These are phyloP conservation scores for Lamprologus ornatipinnis DNA, from an alignment of 2,113 vertebrate species.

Conservation along the genomic window DNA sequence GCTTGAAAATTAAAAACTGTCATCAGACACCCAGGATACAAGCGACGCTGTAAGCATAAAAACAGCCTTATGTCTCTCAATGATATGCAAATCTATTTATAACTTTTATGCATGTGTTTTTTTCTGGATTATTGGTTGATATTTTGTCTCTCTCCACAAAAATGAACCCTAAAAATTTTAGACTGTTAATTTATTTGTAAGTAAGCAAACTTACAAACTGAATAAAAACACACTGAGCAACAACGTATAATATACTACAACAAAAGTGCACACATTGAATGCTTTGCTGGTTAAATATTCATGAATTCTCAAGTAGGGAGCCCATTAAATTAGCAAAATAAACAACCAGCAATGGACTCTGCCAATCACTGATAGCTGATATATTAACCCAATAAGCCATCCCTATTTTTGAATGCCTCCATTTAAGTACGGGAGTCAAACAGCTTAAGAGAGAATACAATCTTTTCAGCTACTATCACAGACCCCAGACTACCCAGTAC, in stretches of 20 bases:
- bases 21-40: background rate
- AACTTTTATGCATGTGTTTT: background rate
- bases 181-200: background rate
- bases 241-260: background rate
- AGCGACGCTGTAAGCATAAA: background rate
- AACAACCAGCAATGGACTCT: background rate
- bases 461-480: background rate
- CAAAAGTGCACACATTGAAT: background rate
- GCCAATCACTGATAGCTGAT: background rate
- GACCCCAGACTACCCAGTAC: constrained; percentile 9
- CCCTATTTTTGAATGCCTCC: background rate
- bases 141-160: background rate
- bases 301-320: background rate
- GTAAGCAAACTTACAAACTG: background rate
- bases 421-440: constrained; percentile 20
- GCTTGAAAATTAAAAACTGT: background rate
- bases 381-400: background rate
- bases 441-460: constrained; percentile 13
- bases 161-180: background rate
- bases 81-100: background rate
- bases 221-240: background rate
- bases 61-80: background rate
- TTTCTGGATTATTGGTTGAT: background rate
- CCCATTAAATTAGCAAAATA: background rate
- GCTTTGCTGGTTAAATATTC: background rate